Base-by-base conservation (phyloP, 2,888 invertebrate genomes). In the Chromoteleia sp. region DNA sequence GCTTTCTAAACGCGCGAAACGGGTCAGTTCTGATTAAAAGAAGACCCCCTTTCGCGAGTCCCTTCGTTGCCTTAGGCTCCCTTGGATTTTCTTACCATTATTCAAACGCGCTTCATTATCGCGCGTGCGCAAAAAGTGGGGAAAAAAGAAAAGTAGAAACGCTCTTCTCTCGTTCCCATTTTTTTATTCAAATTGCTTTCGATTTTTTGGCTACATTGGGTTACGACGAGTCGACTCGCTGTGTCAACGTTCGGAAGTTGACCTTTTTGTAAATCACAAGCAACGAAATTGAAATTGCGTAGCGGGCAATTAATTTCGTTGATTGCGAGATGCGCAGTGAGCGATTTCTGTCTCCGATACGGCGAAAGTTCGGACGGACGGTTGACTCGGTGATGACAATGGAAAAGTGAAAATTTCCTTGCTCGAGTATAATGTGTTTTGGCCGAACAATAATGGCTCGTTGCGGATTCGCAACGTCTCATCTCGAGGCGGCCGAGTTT, bases 1-100 rank as follows among this genome's bases (percentile, higher is more conserved):
- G 87, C 88, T 89, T 90, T 90, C 89, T 89, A 89, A 89, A 86
- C 83, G 83, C 73, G 81, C 33, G 45, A 85, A 82, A 77, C 78
- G 48, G 82, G 81, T 78, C 78, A 70, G 65, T 67, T 79, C 52
- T 61, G 76, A 81, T 81, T 68, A 67, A 70, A 76, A 61, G 25
- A n/a, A 25, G 58, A 41, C 65, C 59, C 70, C 74, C 61, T 80
- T 80, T 63, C 54, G 12, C n/a, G 7, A 30, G 73, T 56, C 68
- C 80, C 80, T 81, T 65, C 59, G 29, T 75, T 58, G 75, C 78
- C 78, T 71, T 59, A 59, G 78, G 78, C 73, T 39, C 71, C 59
- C 71, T 67, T 73, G n/a, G 29, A 75, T 73, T 73, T 74, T 73
- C 73, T 30, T 74, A 10, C 48, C 67, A 59, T 79, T 54, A 79